Percentiles rank a stretch among this genome's conserved stretches.
Conservation (phyloP, 2,797 vertebrate genomes). For the Serranus cabrilla region DNA sequence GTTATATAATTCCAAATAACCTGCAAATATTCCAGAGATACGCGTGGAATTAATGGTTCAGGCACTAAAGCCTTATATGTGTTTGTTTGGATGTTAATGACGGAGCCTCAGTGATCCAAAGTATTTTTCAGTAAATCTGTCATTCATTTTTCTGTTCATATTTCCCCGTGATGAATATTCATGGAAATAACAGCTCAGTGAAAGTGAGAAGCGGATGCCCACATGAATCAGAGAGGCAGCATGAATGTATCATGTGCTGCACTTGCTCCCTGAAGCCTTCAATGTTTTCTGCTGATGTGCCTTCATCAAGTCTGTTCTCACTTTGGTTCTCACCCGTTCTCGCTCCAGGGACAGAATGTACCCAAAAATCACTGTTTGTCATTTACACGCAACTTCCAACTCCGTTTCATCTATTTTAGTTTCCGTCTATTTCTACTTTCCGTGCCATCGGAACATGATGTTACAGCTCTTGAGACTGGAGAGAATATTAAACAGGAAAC, state of each 20-base stretch:
- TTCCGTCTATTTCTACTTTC: constrained; percentile 5
- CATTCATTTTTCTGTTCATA: not conserved
- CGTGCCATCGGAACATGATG: constrained; percentile 4
- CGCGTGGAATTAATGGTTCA: not conserved
- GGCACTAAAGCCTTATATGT: not conserved
- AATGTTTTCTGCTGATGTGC: not conserved
- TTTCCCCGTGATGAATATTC: constrained; percentile 45
- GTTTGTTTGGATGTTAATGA: constrained; percentile 1
- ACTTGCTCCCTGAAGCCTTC: not conserved
- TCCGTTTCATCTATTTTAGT: constrained; percentile 21
- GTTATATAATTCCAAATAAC: not conserved
- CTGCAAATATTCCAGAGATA: not conserved
- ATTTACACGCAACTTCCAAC: not conserved
- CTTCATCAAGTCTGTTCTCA: constrained; percentile 27
- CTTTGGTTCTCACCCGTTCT: constrained; percentile 12
- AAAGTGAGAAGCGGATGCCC: constrained; percentile 34
- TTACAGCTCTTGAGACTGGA: constrained; percentile 6
- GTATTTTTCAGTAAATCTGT: constrained; percentile 5
- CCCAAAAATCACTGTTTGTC: constrained; percentile 22
- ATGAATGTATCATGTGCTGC: constrained; percentile 19
- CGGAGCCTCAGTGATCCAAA: not conserved
- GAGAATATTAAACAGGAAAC: constrained; percentile 44
- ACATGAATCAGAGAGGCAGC: constrained; percentile 20
- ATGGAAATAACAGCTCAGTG: constrained; percentile 23
- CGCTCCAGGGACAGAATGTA: constrained; percentile 37